Percentiles rank a stretch among this genome's conserved stretches.
Conservation (phyloP, 2,888 invertebrate genomes). For the Drosophila kanekoi region DNA sequence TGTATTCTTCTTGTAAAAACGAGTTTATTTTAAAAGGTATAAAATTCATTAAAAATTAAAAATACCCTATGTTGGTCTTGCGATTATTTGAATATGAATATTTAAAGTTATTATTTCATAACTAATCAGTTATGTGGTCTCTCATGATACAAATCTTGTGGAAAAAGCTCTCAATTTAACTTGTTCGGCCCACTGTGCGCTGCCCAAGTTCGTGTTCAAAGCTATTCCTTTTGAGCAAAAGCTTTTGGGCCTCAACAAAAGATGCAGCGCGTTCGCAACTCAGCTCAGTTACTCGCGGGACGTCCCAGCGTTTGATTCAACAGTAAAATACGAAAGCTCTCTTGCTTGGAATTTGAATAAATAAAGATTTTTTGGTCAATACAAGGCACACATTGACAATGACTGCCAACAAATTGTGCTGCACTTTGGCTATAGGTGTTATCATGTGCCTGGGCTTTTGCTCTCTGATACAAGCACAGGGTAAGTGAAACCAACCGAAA, state of each 20-base stretch:
- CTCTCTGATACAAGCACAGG: conserved; percentile 66
- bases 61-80: too few species aligned
- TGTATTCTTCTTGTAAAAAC: too few species aligned
- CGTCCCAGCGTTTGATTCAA: conserved; percentile 44
- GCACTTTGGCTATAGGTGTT: conserved; percentile 63
- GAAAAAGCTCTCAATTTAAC: conserved; percentile 3
- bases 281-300: conserved; percentile 58
- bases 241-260: conserved; percentile 42
- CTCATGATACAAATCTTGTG: too few species aligned
- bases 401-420: conserved; percentile 65
- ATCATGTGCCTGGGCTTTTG: conserved; percentile 67
- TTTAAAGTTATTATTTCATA: too few species aligned
- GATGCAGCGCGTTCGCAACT: conserved; percentile 17
- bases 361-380: neutral
- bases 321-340: neutral
- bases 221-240: conserved; percentile 42
- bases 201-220: conserved; percentile 33
- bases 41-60: too few species aligned
- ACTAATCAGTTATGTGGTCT: too few species aligned
- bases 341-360: conserved; percentile 18
- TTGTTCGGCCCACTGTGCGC: conserved; percentile 3
- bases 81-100: too few species aligned
- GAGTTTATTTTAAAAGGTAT: too few species aligned
- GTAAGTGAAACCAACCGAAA: conserved; percentile 56
- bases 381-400: too few species aligned